phyloP scores from a whole-genome alignment of 2,113 vertebrate genomes.

The Hemibagrus wyckioides region DNA sequence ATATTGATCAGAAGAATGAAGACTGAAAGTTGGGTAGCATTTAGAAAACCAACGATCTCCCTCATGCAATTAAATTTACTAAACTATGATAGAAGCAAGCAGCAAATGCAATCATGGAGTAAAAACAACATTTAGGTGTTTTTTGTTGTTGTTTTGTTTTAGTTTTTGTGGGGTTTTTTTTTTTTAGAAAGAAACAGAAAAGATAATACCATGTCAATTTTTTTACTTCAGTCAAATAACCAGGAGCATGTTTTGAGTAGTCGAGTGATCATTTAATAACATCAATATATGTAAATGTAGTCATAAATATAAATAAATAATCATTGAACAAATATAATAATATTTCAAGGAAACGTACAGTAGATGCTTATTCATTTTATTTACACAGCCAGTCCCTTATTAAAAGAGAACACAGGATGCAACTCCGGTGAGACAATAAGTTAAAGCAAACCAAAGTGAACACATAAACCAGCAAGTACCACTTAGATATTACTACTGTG shows the following conservation, averaged over 20 bases:
- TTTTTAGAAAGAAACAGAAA: background rate
- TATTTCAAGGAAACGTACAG: slow-evolving; percentile 59
- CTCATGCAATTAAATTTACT: background rate
- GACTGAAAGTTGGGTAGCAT: background rate
- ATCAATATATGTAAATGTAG: slow-evolving; percentile 39
- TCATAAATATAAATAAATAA: slow-evolving; percentile 54
- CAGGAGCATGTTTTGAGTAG: slow-evolving; percentile 37
- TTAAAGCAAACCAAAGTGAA: slow-evolving; percentile 50
- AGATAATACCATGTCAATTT: background rate
- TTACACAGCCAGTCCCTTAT: slow-evolving; percentile 56
- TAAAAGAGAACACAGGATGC: slow-evolving; percentile 46
- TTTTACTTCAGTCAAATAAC: slow-evolving; percentile 29
- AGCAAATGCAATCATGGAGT: background rate
- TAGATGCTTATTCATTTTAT: slow-evolving; percentile 65
- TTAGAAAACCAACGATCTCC: background rate
- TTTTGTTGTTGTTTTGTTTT: too few relatives aligned
- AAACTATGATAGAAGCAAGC: background rate
- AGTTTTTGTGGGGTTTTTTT: too few relatives aligned
- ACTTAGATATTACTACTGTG: slow-evolving; percentile 24
- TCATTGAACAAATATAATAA: slow-evolving; percentile 61
- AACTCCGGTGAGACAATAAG: slow-evolving; percentile 22
- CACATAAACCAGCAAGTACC: background rate
- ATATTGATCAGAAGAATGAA: background rate
- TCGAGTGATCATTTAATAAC: slow-evolving; percentile 66
- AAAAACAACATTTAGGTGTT: background rate